Evolutionary conservation across 2,113 vertebrate genomes (phyloP), one percentile per base, ranked within the genome.

Genomic region (Ophthalmolycus amberensis): DNA sequence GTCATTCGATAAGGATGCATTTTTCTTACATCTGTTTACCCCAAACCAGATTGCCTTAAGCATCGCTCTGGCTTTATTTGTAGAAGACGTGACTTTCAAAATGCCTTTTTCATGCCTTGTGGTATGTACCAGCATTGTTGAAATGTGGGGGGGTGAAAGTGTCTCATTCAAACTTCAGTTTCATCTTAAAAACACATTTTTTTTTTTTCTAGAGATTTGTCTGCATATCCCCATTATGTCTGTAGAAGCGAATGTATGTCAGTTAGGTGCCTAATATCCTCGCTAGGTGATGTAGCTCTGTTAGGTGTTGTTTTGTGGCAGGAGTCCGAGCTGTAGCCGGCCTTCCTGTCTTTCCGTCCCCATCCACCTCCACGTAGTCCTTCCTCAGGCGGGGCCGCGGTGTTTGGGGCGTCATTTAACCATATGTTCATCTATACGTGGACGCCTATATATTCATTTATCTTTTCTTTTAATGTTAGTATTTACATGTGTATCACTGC

Each of bases 191-290:
- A 48, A 29, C 6, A 56, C 20, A 70, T 76, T 71, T 83, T 59
- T 68, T 80, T 76, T 80, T 76, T 87, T 85, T 89, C 54, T 81
- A 67, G 58, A 34, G 60, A 65, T 83, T 90, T 86, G 78, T 88
- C 83, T 76, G 77, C 88, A 85, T 90, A 86, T 91, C 85, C 77
- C 76, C 54, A 70, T 86, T 74, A 87, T 83, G 59, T 92, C 83
- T 89, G 75, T 93, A 91, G 90, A 91, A 91, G 74, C 52, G 92
- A 92, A 91, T 91, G 88, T 90, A 91, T 84, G 79, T 89, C 77
- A 82, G 79, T 79, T 93, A 92, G 92, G 89, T 83, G 83, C 90
- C 71, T 85, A 58, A 85, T 87, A 82, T 89, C 64, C 85, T 89
- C 72, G 84, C 79, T 92, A 90, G 88, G 72, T 85, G 72, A 81